Evolutionary conservation across 2,888 invertebrate species (phyloP), one percentile per base, ranked within the genome.

Genomic region (Branchipolynoe longqiensis): DNA sequence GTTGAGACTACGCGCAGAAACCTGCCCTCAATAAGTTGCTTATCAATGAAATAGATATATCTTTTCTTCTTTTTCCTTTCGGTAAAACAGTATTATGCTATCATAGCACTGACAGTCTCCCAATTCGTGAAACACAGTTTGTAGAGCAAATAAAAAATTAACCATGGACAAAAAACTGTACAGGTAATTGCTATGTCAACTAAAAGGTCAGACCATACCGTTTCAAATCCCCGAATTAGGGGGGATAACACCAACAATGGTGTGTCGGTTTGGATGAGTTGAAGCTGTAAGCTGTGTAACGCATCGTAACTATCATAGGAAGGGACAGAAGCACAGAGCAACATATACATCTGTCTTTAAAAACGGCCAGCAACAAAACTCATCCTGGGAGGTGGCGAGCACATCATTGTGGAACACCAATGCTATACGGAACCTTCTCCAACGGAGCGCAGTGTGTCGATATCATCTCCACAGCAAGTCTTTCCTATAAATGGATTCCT

Each of bases 331-430:
- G 8, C 18, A 18, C 33, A 69, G 69, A 69, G 69, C 69, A 69
- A 69, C 69, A 69, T 25, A n/a, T 69, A 69, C 18, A 12, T 69
- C 69, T 33, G 14, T 22, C 1, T 8, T 62, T 62, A 2, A 56
- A 25, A 62, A 69, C 33, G 22, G 28, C 31, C 36, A 33, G 25
- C 38, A 22, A 69, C 38, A 69, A 36, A 22, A 14, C n/a, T n/a
- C 14, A 33, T 69, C 6, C 14, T 1, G 69, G 69, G 33, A 36
- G 69, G n/a, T 69, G 25, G 33, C n/a, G 33, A 69, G 18, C 3
- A n/a, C 38, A 69, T 69, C 33, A 38, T 69, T 69, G 69, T 69
- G 69, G 38, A 36, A 69, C 0, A 69, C 69, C 36, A 69, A 69
- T 36, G 38, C 33, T 36, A 22, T 69, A 69, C 33, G n/a, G n/a